Base-by-base conservation (phyloP, 2,113 vertebrate genomes). In the Semicossyphus pulcher region DNA sequence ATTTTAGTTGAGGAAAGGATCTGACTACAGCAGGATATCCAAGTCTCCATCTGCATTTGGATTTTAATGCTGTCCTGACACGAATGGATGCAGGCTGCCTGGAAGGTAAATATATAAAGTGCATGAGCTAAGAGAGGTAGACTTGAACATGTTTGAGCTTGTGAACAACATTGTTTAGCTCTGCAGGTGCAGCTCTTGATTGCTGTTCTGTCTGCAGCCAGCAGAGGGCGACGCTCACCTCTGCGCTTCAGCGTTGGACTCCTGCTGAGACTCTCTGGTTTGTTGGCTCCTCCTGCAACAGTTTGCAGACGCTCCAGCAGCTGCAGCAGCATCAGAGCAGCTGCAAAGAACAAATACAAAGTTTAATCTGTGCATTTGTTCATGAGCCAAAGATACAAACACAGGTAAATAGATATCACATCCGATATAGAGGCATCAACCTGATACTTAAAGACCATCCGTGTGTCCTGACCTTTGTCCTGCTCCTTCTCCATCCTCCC, bases 141-240 rank as follows among this genome's bases (percentile, higher is more conserved):
- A n/a, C n/a, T n/a, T n/a, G n/a, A n/a, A n/a, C n/a, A n/a, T n/a
- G n/a, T n/a, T n/a, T n/a, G n/a, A n/a, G n/a, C n/a, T n/a, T n/a
- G n/a, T n/a, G n/a, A n/a, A n/a, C n/a, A n/a, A n/a, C n/a, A n/a
- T n/a, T n/a, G 0, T 32, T 32, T 41, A 28, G 36, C 1, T 11
- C 25, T 6, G 61, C 32, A 16, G 48, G 20, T 7, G 3, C 16
- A 44, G 26, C 7, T n/a, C 3, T 1, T 21, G 26, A 31, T 7
- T 56, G 44, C 51, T n/a, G 45, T 48, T 1, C 32, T 20, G 10
- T 37, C 2, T 31, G 6, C 0, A 4, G 26, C 78, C 83, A 70
- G 16, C 62, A 79, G 86, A 56, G 48, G 84, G 73, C 52, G 58
- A 14, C 44, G 83, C 88, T 61, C 64, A 92, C 89, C 77, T 82